Conservation (phyloP, 2,888 invertebrate genomes). For the Cenopis cana region DNA sequence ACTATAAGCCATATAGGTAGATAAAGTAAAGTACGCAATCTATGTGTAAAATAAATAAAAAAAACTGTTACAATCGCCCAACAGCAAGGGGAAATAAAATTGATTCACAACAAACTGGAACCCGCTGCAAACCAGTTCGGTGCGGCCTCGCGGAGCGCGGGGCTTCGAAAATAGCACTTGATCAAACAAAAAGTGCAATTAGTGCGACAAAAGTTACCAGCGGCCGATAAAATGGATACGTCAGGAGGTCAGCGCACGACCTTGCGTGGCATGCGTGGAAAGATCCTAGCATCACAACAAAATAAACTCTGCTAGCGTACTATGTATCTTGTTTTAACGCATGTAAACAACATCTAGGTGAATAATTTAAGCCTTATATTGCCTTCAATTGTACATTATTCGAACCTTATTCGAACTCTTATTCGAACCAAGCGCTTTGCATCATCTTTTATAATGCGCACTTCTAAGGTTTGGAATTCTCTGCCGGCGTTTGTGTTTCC, state of each 20-base stretch:
- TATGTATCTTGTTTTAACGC: slow-evolving; percentile 27
- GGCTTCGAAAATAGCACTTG: slow-evolving; percentile 54
- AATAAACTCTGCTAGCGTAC: slow-evolving; percentile 35
- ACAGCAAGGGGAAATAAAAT: slow-evolving; percentile 57
- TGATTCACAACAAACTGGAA: slow-evolving; percentile 57
- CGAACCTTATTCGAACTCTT: too few relatives aligned
- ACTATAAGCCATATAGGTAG: slow-evolving; percentile 26
- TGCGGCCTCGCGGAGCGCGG: slow-evolving; percentile 51
- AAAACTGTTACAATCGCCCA: slow-evolving; percentile 54
- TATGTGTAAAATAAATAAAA: slow-evolving; percentile 42
- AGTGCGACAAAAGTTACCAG: slow-evolving; percentile 50
- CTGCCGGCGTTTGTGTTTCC: too few relatives aligned
- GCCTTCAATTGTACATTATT: background rate
- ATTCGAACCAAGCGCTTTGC: too few relatives aligned
- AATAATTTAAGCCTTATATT: slow-evolving; percentile 5
- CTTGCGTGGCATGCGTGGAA: slow-evolving; percentile 54
- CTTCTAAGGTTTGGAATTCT: too few relatives aligned
- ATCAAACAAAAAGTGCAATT: slow-evolving; percentile 59
- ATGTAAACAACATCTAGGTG: slow-evolving; percentile 9
- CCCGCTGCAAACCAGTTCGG: slow-evolving; percentile 56
- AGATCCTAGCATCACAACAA: slow-evolving; percentile 46
- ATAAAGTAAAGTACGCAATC: slow-evolving; percentile 17
- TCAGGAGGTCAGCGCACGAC: slow-evolving; percentile 49
- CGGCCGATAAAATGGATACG: slow-evolving; percentile 49
- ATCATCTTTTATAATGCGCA: too few relatives aligned